Conservation (phyloP, 2,797 vertebrate species). For the Channa striata region DNA sequence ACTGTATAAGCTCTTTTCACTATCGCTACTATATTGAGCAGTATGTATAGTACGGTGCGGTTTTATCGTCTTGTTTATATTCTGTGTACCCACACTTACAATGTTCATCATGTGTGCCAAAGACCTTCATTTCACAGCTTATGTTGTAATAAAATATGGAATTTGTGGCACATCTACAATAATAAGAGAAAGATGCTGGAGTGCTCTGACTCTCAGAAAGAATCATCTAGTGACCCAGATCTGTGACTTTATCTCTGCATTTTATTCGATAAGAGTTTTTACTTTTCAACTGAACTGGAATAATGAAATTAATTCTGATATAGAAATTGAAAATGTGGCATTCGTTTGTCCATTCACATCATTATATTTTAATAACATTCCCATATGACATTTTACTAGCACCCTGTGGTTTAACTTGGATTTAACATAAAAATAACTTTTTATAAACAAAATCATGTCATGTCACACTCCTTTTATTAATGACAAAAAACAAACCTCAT, state of each 20-base stretch:
- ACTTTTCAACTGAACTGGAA: conserved; percentile 1
- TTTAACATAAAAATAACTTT: conserved; percentile 67
- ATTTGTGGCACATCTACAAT: conserved; percentile 19
- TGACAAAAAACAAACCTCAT: background rate
- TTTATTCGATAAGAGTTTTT: background rate
- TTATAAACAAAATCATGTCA: too few relatives aligned
- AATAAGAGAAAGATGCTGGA: conserved; percentile 15
- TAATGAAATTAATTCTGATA: conserved; percentile 7
- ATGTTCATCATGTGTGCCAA: conserved; percentile 46
- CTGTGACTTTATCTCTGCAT: conserved; percentile 2
- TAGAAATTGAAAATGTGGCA: conserved; percentile 9
- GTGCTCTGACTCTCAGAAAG: background rate
- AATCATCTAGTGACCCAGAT: background rate
- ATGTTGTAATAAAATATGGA: conserved; percentile 37
- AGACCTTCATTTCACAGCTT: conserved; percentile 48
- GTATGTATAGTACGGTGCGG: conserved; percentile 50
- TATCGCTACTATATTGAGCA: conserved; percentile 56
- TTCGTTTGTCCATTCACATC: conserved; percentile 32
- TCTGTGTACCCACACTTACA: conserved; percentile 46
- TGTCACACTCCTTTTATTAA: conserved; percentile 26
- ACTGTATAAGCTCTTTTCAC: conserved; percentile 64
- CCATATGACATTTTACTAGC: conserved; percentile 62
- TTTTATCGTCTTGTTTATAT: conserved; percentile 41
- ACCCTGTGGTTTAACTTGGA: conserved; percentile 63
- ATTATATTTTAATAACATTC: conserved; percentile 61